Evolutionary conservation across 2,113 vertebrate species (phyloP).

Genomic region (Gallinago paraguaiae): DNA sequence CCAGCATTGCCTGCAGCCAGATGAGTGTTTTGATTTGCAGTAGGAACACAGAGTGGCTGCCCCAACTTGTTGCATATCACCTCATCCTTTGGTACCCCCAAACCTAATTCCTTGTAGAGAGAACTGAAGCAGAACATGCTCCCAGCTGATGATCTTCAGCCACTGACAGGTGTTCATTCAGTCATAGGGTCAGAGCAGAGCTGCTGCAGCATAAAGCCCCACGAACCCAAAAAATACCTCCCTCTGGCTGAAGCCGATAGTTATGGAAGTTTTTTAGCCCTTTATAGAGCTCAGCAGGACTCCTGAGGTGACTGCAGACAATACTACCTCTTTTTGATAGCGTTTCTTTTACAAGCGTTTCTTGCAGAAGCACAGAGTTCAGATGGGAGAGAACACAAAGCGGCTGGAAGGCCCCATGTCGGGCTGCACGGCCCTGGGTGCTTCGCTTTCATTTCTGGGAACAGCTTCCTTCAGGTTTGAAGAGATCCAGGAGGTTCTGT

Average conservation of each 20-base stretch:
- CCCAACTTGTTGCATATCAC: not conserved
- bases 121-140: accelerated
- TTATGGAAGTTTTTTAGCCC: not conserved
- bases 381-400: not conserved
- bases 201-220: not conserved
- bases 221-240: accelerated
- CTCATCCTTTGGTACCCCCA: not conserved
- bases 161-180: accelerated
- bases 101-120: accelerated
- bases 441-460: not conserved
- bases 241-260: not conserved
- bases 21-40: not conserved
- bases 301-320: not conserved
- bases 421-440: too few relatives aligned
- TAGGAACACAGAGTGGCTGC: not conserved
- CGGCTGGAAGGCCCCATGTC: not conserved
- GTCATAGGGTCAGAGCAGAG: not conserved
- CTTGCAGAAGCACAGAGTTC: not conserved
- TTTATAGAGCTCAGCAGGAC: not conserved
- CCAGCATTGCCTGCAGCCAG: not conserved
- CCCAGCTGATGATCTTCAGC: too few relatives aligned
- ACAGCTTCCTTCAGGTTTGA: not conserved
- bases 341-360: not conserved
- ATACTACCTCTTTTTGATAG: accelerated
- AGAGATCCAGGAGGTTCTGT: too few relatives aligned